Conservation (phyloP, 2,888 invertebrate species). For the Synergus gifuensis region DNA sequence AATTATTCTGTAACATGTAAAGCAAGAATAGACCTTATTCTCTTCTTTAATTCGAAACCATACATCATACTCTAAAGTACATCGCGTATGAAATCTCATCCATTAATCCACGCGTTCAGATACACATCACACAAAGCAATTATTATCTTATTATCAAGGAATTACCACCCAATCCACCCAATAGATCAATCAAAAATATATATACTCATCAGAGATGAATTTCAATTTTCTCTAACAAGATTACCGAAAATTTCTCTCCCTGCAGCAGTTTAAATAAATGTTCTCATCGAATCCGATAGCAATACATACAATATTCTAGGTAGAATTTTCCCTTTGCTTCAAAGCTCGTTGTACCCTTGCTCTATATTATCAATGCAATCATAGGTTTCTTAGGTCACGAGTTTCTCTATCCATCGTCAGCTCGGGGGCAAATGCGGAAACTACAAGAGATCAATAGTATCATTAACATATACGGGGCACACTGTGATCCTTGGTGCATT, state of each 20-base stretch:
- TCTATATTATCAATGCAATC: conserved; percentile 36
- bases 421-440: conserved; percentile 27
- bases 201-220: not conserved
- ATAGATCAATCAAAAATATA: not conserved
- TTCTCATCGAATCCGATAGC: not conserved
- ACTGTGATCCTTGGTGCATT: not conserved
- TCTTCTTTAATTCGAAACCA: not conserved
- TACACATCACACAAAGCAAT: not conserved
- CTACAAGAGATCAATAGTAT: conserved; percentile 33
- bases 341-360: conserved; percentile 5
- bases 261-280: not conserved
- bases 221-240: not conserved
- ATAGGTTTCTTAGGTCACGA: conserved; percentile 34
- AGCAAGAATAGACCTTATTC: not conserved
- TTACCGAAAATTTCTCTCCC: conserved; percentile 8
- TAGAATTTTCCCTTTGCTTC: conserved; percentile 17
- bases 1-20: not conserved
- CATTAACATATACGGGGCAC: conserved; percentile 34
- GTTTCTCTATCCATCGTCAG: conserved; percentile 34
- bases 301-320: not conserved
- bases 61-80: not conserved
- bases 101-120: not conserved
- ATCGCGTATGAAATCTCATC: not conserved
- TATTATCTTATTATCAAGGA: not conserved
- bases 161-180: not conserved